A percentile compares a stretch with the other conserved stretches of the same genome.
Evolutionary conservation across 2,888 invertebrate genomes (phyloP).

Genomic region (Stramonita haemastoma): DNA sequence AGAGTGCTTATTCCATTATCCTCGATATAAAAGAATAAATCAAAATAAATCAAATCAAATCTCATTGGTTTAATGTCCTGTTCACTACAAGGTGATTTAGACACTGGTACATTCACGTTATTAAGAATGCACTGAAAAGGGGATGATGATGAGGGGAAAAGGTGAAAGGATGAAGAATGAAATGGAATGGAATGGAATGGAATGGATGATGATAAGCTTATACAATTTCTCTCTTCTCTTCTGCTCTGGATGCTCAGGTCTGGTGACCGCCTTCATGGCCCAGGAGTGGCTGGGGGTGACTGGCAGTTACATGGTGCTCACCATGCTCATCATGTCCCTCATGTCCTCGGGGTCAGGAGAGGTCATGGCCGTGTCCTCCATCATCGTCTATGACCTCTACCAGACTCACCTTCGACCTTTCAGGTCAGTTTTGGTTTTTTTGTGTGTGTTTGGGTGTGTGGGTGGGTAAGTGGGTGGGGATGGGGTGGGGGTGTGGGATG

Average conservation of each 20-base stretch:
- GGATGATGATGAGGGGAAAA: too few relatives aligned
- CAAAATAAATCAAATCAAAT: too few relatives aligned
- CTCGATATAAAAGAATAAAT: too few relatives aligned
- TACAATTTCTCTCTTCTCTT: too few relatives aligned
- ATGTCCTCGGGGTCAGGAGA: conserved; percentile 72
- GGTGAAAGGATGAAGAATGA: too few relatives aligned
- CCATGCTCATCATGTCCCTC: conserved; percentile 68
- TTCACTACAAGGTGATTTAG: too few relatives aligned
- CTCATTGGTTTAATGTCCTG: too few relatives aligned
- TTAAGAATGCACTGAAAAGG: too few relatives aligned
- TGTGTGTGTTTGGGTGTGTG: not conserved
- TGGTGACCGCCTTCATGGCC: conserved; percentile 67
- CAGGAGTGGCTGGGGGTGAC: conserved; percentile 58
- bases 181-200: too few relatives aligned
- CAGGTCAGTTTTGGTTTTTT: conserved; percentile 64
- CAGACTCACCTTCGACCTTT: conserved; percentile 68
- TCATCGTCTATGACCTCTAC: conserved; percentile 71
- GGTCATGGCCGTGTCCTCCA: conserved; percentile 73
- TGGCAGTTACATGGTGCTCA: conserved; percentile 64
- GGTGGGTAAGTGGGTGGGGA: not conserved
- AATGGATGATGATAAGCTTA: too few relatives aligned
- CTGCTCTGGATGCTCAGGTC: conserved; percentile 55
- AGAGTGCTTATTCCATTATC: too few relatives aligned
- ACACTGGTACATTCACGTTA: too few relatives aligned
- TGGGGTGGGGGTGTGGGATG: not conserved